Evolutionary conservation across 2,797 vertebrate species (phyloP), one percentile per base, ranked within the genome.

Genomic region (Apogon talboti): DNA sequence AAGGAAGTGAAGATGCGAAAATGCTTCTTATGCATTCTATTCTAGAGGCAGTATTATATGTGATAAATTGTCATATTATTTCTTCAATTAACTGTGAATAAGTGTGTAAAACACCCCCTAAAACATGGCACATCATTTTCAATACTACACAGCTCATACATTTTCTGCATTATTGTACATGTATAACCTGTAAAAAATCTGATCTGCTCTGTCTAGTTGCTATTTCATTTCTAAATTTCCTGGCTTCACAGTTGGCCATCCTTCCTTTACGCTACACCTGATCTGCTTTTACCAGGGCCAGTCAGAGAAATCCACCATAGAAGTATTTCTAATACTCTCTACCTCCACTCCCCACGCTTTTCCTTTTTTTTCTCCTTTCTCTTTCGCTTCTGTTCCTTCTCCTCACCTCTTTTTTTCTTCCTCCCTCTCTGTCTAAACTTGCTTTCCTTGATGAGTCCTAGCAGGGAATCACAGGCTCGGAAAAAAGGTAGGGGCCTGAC

Each of bases 401-500:
- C 69, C 51, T 49, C 43, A 6, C 51, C 68, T 78, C 79, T 65
- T 53, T 73, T 33, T 33, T 33, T 33, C 30, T 33, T 33, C 30
- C 81, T 76, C 75, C 86, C 69, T 79, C 71, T 85, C 82, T 75
- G 87, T 90, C 91, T 88, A 86, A 93, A 93, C 91, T 92, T 86
- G 90, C 86, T 87, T 89, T 85, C 84, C 87, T 90, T 93, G 92
- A 93, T 94, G 93, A 93, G 92, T 87, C 88, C 85, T 92, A 92
- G 90, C 90, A 86, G 88, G 91, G 91, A 92, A 91, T 91, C 90
- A 86, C 89, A 87, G 89, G 81, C 88, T 85, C 7, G 77, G 87
- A 89, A 92, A 92, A 92, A 92, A 92, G 89, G 89, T 86, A 88
- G 82, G 76, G 62, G 81, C 87, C 86, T 94, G 95, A 96, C 95